Evolutionary conservation across 2,888 invertebrate species (phyloP), one percentile per base, ranked within the genome.

Genomic region (Clivina fossor): DNA sequence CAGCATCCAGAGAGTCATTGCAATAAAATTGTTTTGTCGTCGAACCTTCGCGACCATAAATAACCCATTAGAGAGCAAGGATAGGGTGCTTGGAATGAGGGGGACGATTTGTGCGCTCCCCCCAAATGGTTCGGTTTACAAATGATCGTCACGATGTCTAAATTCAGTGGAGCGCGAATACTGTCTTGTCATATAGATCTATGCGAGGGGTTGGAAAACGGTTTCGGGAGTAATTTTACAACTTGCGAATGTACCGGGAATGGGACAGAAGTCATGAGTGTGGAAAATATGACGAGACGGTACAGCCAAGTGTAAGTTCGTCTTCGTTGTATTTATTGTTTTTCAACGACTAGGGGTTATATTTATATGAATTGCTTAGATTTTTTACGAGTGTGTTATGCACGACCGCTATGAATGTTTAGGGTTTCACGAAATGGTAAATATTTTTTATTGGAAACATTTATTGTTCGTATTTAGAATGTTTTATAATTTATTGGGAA

Each of bases 31-130:
- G 63, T 60, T 62, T 58, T 65, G 47, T 57, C 63, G 65, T n/a
- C n/a, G 66, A 65, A 64, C 66, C 64, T 62, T n/a, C n/a, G n/a
- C n/a, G 62, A 68, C 68, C 69, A 70, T 70, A 70, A 70, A 70
- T 70, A 70, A 69, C 68, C 68, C 70, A 70, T 70, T 70, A 70
- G 53, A 50, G 51, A 19, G 13, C 30, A 43, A 30, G 20, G 20
- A 16, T 3, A 35, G 32, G 51, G 50, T 19, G 41, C 46, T 46
- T 8, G 19, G 43, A 18, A 28, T 11, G n/a, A 11, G 18, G 22
- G 50, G 26, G 18, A 35, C 33, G 16, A 24, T 53, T 53, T 44
- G 41, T 44, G 53, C n/a, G n/a, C n/a, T n/a, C n/a, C n/a, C n/a
- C 53, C 53, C 53, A 43, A 53, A 44, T 30, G 53, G 37, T 53